phyloP scores from a whole-genome alignment of 2,113 vertebrate genomes.

The Clarias magur region DNA sequence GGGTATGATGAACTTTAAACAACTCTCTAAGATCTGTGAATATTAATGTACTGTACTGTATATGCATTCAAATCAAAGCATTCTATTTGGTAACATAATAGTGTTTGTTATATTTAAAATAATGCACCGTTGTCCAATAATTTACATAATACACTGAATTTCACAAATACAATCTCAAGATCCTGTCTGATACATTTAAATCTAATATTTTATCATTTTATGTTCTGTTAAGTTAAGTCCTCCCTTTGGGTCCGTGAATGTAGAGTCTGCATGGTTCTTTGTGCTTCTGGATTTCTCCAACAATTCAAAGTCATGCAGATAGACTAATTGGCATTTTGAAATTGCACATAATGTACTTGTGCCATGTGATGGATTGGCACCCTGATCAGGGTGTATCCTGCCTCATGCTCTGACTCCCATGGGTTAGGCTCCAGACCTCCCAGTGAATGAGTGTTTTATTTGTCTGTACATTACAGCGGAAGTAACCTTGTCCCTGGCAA shows the following conservation, averaged over 20 bases:
- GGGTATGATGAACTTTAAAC: neutral
- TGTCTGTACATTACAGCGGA: neutral
- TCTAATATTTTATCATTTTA: neutral
- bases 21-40: neutral
- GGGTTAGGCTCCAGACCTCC: no score
- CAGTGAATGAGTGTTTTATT: neutral
- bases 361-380: no score
- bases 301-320: no score
- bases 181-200: neutral
- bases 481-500: conserved; percentile 19
- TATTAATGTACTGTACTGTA: neutral
- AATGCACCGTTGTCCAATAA: neutral
- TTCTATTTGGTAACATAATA: neutral
- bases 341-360: no score
- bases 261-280: no score
- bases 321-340: no score
- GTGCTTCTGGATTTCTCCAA: no score
- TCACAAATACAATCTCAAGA: neutral
- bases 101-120: neutral
- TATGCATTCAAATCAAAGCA: neutral
- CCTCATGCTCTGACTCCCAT: no score
- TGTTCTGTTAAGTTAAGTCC: neutral
- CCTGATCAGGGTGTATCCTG: no score
- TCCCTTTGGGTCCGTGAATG: no score
- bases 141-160: neutral